Evolutionary conservation across 2,113 vertebrate species (phyloP), one percentile per base, ranked within the genome.

Genomic region (Lampris megalopsis): DNA sequence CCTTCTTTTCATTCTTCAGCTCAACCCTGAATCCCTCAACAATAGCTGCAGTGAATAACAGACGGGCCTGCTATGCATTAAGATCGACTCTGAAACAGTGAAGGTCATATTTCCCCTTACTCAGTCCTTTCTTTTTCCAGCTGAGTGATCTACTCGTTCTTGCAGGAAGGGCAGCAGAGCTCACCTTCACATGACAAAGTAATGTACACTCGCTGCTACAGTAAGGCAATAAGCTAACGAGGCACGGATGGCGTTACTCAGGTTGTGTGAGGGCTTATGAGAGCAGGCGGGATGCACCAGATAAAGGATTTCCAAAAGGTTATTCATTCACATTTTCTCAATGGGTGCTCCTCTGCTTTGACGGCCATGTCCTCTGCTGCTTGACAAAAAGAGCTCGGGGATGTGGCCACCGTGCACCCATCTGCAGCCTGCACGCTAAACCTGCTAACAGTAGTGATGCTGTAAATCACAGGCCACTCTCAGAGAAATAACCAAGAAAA

Each of bases 31-130:
- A 67, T 65, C 71, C 68, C n/a, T 68, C 13, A 49, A 1, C 68
- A 42, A 48, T 13, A 6, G 36, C 60, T 53, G 59, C 4, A 60
- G 48, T 41, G 38, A 70, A 11, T 1, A 24, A 52, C 13, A 38
- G 56, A 49, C 65, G 69, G 57, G 36, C 54, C 47, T 49, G 57
- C 8, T 11, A 48, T 36, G 53, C 49, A 11, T 4, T 36, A 40
- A 68, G 40, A 38, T 9, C 40, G 53, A 53, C 48, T 45, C 5
- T 37, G 41, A 75, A 13, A 13, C 48, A 69, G 48, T 78, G 79
- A 86, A 92, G 90, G 87, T 93, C 80, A 85, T 9, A 45, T 88
- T 84, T 84, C 47, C 24, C 36, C 63, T 86, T 63, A 11, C 72
- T 83, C 84, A 86, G 90, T 83, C 71, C 1, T 1, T 78, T 79